A percentile compares a stretch with the other conserved stretches of the same genome.
Evolutionary conservation across 1,140 invertebrate genomes (phyloP).

Genomic region (Frieseomelitta varia): DNA sequence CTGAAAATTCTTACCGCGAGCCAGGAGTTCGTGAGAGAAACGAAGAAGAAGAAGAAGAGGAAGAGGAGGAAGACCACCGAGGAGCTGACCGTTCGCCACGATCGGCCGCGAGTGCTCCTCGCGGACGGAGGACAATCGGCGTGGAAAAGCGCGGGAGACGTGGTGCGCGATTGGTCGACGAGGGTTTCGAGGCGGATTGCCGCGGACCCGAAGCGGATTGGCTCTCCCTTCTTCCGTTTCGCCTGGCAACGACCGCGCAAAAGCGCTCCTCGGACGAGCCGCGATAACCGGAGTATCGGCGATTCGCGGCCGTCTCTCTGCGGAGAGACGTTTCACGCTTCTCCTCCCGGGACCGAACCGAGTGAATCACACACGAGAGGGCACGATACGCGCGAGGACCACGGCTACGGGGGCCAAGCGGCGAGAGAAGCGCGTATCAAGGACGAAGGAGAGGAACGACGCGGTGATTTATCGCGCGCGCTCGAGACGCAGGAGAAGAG

Average conservation of each 20-base stretch:
- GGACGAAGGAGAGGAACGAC: conserved; percentile 6
- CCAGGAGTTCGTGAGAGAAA: background rate
- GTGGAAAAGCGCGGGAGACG: background rate
- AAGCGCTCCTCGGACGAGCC: background rate
- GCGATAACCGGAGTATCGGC: conserved; percentile 11
- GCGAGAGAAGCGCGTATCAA: background rate
- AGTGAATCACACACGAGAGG: conserved; percentile 3
- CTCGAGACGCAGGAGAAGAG: too few species aligned
- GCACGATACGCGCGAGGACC: background rate
- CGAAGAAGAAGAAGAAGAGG: background rate
- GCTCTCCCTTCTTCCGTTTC: conserved; percentile 9
- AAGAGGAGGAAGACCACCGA: background rate
- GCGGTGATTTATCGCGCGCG: conserved; percentile 12
- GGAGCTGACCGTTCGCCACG: background rate
- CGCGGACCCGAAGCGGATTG: conserved; percentile 21
- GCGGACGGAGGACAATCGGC: background rate
- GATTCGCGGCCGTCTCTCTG: background rate
- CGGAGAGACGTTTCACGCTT: background rate
- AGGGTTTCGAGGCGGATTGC: background rate
- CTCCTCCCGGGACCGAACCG: background rate
- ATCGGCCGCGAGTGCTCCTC: background rate
- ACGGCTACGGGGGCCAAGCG: too few species aligned
- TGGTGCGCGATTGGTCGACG: background rate
- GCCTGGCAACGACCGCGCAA: conserved; percentile 13
- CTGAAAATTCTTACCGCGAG: background rate